A percentile compares a stretch with the other conserved stretches of the same genome.
phyloP scores from a whole-genome alignment of 2,113 vertebrate genomes.

The Lampris megalopsis region DNA sequence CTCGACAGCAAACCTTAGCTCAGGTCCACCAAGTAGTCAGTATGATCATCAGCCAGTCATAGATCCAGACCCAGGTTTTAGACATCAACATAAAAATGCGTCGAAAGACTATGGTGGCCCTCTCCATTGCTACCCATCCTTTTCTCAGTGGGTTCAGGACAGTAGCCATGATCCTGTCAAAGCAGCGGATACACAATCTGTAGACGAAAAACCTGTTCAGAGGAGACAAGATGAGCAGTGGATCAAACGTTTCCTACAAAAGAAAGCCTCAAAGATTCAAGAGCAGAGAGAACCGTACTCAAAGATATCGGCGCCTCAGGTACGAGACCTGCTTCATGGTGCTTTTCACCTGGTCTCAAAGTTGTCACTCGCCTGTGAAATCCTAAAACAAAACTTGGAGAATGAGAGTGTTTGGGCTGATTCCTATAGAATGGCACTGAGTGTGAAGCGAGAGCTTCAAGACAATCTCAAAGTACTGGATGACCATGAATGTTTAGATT shows the following conservation, averaged over 20 bases:
- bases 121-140: not conserved
- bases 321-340: conserved; percentile 70
- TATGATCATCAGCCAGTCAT: conserved; percentile 10
- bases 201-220: conserved; percentile 48
- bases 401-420: conserved; percentile 73
- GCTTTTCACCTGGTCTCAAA: conserved; percentile 77
- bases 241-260: conserved; percentile 62
- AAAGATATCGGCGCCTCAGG: conserved; percentile 8
- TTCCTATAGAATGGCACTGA: conserved; percentile 47
- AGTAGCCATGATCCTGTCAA: not conserved
- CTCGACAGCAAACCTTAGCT: not conserved
- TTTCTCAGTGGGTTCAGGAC: not conserved
- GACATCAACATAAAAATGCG: not conserved
- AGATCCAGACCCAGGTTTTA: not conserved
- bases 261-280: not conserved
- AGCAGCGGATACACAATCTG: not conserved
- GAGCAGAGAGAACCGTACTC: not conserved
- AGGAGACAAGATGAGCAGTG: conserved; percentile 70
- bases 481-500: conserved; percentile 62
- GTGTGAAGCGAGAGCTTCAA: conserved; percentile 64
- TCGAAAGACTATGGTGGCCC: conserved; percentile 1
- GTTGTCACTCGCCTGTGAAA: conserved; percentile 73
- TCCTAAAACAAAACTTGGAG: conserved; percentile 71
- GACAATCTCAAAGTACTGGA: conserved; percentile 69
- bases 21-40: not conserved